Percentiles rank a stretch among this genome's conserved stretches.
phyloP scores from a whole-genome alignment of 2,113 vertebrate genomes.

The Cynopterus brachyotis region DNA sequence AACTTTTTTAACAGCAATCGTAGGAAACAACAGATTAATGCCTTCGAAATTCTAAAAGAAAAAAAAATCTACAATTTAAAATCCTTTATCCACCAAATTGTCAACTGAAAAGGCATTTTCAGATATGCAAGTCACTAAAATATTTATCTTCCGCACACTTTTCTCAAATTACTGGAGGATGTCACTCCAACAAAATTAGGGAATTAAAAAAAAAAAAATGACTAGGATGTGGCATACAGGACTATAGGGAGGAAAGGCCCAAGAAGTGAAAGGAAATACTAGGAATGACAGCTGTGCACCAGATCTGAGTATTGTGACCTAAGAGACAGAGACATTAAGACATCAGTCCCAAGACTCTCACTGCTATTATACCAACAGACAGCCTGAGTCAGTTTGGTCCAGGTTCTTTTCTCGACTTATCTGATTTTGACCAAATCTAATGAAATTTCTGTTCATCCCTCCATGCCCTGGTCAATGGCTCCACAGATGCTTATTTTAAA shows the following conservation, averaged over 20 bases:
- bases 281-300: neutral
- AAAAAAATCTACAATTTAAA: neutral
- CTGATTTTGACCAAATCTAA: neutral
- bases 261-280: neutral
- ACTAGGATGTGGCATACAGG: neutral
- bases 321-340: neutral
- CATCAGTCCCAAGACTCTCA: neutral
- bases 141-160: neutral
- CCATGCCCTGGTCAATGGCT: neutral
- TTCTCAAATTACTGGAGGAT: constrained; percentile 1
- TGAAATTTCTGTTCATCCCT: neutral
- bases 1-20: neutral
- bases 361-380: neutral
- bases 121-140: neutral
- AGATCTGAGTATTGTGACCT: neutral
- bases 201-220: neutral
- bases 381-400: neutral
- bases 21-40: neutral
- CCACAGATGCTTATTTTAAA: neutral
- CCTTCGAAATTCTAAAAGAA: neutral
- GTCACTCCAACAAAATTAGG: neutral
- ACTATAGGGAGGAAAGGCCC: neutral
- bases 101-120: neutral
- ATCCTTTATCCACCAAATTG: neutral
- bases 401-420: neutral